These are phyloP conservation scores for Acrocephalus kingi DNA, from an alignment of 2,113 vertebrate genomes.

Conservation along the genomic window DNA sequence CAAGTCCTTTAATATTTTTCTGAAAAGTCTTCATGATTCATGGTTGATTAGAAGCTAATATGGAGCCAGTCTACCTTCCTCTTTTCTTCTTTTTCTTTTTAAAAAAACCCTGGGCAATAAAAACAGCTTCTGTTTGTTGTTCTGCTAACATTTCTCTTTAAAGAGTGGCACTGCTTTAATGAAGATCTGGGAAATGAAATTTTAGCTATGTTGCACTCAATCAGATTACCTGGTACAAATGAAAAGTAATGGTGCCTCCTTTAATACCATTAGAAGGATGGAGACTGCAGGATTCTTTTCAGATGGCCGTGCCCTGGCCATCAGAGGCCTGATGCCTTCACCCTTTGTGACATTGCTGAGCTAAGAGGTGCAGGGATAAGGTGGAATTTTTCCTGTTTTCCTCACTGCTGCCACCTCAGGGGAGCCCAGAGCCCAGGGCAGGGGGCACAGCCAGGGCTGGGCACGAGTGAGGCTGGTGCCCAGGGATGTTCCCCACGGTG, in stretches of 20 bases:
- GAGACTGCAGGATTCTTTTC: constrained; percentile 10
- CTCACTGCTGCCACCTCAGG: background rate
- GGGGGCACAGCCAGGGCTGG: background rate
- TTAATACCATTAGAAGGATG: constrained; percentile 55
- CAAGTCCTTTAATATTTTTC: constrained; percentile 36
- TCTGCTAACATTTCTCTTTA: constrained; percentile 62
- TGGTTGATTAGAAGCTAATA: constrained; percentile 59
- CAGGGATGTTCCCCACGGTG: background rate
- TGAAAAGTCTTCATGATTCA: constrained; percentile 26
- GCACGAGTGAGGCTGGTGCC: rapidly evolving
- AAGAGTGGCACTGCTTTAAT: constrained; percentile 57
- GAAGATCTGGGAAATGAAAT: constrained; percentile 72
- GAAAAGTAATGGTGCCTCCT: constrained; percentile 62
- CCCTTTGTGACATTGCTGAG: background rate
- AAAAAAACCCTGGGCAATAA: background rate
- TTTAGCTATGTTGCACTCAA: constrained; percentile 46
- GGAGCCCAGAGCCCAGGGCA: background rate
- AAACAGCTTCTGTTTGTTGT: constrained; percentile 60
- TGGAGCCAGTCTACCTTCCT: constrained; percentile 43
- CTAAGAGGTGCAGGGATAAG: background rate
- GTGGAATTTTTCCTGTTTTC: background rate
- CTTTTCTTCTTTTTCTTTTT: background rate
- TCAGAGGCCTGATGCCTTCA: background rate
- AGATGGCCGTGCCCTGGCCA: background rate
- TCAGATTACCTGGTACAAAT: constrained; percentile 64